Conservation (phyloP, 2,113 vertebrate genomes). For the Microcebus tavaratra region DNA sequence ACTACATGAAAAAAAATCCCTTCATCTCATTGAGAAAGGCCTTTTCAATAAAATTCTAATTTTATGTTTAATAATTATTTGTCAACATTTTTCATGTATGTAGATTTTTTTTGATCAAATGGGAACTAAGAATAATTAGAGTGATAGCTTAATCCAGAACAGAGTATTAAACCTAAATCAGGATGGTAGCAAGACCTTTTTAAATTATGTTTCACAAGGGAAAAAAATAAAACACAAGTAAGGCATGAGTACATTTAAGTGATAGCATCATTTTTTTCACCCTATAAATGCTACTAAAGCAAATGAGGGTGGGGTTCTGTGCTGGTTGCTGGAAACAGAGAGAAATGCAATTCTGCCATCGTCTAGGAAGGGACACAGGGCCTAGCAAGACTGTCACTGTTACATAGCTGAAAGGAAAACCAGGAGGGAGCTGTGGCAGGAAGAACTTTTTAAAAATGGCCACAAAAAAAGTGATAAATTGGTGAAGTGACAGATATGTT, state of each 20-base stretch:
- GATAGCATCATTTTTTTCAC: neutral
- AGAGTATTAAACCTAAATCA: neutral
- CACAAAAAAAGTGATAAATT: neutral
- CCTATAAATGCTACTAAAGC: neutral
- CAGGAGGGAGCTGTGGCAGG: neutral
- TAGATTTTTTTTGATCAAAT: slow-evolving; percentile 28
- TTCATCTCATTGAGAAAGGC: neutral
- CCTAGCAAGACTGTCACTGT: neutral
- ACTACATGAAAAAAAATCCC: neutral
- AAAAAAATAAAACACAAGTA: neutral
- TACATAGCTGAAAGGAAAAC: neutral
- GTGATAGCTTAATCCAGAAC: neutral
- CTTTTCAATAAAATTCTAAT: slow-evolving; percentile 40
- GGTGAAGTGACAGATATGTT: neutral
- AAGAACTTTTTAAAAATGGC: neutral
- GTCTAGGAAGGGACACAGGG: neutral
- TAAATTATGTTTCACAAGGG: neutral
- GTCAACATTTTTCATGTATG: neutral
- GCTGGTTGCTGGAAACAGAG: neutral
- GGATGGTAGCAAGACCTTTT: neutral
- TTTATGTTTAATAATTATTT: slow-evolving; percentile 18
- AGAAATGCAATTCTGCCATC: neutral
- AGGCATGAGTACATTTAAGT: neutral
- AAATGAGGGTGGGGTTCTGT: neutral
- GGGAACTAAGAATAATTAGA: slow-evolving; percentile 27